Conservation (phyloP, 2,797 vertebrate genomes). For the Ambastaia sidthimunki region DNA sequence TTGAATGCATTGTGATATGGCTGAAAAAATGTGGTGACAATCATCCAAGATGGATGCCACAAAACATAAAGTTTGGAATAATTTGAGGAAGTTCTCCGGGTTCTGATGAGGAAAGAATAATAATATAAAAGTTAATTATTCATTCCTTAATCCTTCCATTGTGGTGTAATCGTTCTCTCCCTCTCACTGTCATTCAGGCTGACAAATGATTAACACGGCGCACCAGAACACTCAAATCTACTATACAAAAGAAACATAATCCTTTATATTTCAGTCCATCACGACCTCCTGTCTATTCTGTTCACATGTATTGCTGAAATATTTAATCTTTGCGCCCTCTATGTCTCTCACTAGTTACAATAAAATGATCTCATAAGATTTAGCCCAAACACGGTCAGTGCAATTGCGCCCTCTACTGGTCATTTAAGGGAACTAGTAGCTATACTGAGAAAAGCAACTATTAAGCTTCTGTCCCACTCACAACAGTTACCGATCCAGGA, state of each 20-base stretch:
- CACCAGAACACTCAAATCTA: slow-evolving; percentile 1
- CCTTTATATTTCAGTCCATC: background rate
- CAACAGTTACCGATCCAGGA: background rate
- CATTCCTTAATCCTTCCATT: slow-evolving; percentile 45
- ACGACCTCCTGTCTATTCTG: background rate
- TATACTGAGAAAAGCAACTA: background rate
- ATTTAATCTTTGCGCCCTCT: background rate
- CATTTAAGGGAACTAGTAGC: background rate
- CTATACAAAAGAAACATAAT: background rate
- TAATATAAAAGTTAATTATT: slow-evolving; percentile 42
- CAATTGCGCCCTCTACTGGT: slow-evolving; percentile 47
- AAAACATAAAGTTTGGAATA: background rate
- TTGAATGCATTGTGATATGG: too few species aligned
- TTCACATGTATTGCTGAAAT: background rate
- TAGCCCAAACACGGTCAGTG: background rate
- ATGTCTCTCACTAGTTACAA: slow-evolving; percentile 1
- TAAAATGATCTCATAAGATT: background rate
- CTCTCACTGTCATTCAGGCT: slow-evolving; percentile 30
- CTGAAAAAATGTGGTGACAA: background rate
- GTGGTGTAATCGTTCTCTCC: slow-evolving; percentile 37
- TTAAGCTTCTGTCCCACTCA: background rate
- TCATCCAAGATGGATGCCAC: background rate
- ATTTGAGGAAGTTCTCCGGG: slow-evolving; percentile 2
- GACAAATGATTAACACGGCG: slow-evolving; percentile 18
- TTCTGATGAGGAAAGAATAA: slow-evolving; percentile 8